Base-by-base conservation (phyloP, 2,888 invertebrate genomes). In the Eumacrocentrus americanus region DNA sequence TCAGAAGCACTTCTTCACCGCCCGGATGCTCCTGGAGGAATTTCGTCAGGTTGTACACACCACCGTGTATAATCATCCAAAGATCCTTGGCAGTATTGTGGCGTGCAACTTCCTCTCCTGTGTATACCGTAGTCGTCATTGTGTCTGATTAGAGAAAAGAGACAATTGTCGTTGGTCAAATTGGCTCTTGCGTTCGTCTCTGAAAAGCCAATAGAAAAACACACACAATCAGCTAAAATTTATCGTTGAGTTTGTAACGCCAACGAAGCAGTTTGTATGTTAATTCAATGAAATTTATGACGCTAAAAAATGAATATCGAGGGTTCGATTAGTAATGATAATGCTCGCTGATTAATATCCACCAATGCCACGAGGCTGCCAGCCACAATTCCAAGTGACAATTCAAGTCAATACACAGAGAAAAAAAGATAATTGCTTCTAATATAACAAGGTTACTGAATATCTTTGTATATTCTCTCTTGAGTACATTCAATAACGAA, bases 11-110 rank as follows among this genome's bases (percentile, higher is more conserved):
- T 68, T 88, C 88, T 70, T 88, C 87, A 9, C 87, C 87, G 12
- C 87, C 87, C 40, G 87, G 86, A 76, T 87, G 85, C 73, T 87
- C 85, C 61, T 82, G 81, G 16, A 84, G 65, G 71, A 87, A 87
- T 64, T 83, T 83, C 14, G 86, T 85, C 1, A 88, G 79, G 72
- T 88, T 83, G 72, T 87, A 87, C 3, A 87, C 84, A 35, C 82
- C 78, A 52, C 85, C 83, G 68, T 86, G 82, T 54, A 88, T 84
- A 7, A 84, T 79, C 47, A 87, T 73, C 85, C 85, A 87, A 9
- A 84, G 71, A 44, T 82, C 81, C 22, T 79, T 77, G 18, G 76
- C 78, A 14, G 74, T 74, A 46, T 82, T 82, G 75, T 86, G 85
- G 34, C 72, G 65, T 9, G 80, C 76, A 6, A 87, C 82, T 66